Percentiles rank a stretch among this genome's conserved stretches.
These are phyloP conservation scores for Oligia latruncula DNA, from an alignment of 2,888 invertebrate species.

Conservation along the genomic window DNA sequence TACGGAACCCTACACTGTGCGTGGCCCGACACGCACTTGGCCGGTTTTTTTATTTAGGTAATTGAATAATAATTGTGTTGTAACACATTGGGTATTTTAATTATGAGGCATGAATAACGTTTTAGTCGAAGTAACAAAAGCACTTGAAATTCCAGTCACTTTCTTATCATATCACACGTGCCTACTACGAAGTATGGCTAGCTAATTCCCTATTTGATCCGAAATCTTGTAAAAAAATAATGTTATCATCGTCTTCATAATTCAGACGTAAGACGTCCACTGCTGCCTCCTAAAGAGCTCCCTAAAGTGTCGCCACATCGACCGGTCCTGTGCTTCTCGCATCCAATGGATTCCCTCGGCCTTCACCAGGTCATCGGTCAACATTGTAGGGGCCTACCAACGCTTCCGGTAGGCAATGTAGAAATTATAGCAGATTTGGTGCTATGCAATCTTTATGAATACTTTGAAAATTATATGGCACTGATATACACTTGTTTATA, in stretches of 20 bases:
- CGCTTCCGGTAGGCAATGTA: neutral
- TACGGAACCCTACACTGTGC: too few species aligned
- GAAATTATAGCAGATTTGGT: too few species aligned
- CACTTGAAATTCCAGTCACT: slow-evolving; percentile 6
- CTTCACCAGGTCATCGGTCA: neutral
- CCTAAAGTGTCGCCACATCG: neutral
- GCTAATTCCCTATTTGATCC: neutral
- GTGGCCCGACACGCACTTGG: too few species aligned
- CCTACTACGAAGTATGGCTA: neutral
- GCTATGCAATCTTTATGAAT: too few species aligned
- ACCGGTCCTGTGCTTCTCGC: neutral
- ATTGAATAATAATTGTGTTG: too few species aligned
- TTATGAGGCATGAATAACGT: slow-evolving; percentile 18
- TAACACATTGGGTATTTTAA: neutral
- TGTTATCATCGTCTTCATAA: neutral
- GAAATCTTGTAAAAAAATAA: too few species aligned
- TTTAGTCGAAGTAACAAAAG: slow-evolving; percentile 2
- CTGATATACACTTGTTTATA: too few species aligned
- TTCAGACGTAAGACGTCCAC: neutral
- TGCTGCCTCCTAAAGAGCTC: too few species aligned
- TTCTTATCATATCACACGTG: neutral
- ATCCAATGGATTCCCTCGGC: neutral
- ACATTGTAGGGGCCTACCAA: neutral
- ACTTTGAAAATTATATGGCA: too few species aligned
- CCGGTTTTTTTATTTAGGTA: too few species aligned